Evolutionary conservation across 1,140 invertebrate species (phyloP), one percentile per base, ranked within the genome.

Genomic region (Rhyacophila brunnea): DNA sequence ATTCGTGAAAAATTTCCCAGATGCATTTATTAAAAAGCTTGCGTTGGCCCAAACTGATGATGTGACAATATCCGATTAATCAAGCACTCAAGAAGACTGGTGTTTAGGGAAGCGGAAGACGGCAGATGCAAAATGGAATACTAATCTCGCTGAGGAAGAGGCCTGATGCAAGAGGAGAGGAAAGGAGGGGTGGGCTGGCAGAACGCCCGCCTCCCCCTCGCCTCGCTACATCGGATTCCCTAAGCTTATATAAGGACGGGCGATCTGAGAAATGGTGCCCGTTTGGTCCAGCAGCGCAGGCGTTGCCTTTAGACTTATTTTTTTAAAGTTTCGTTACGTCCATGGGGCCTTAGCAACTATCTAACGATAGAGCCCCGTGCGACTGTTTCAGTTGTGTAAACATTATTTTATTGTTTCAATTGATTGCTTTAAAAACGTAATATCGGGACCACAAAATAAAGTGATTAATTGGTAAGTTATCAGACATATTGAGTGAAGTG

Each of bases 211-310:
- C 67, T 52, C 62, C 72, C 74, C 68, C 70, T 67, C 72, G 70
- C 66, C 72, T 67, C 73, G 73, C 68, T 28, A 28, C 23, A 28
- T 28, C 23, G 23, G 23, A 28, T 71, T 68, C 68, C 65, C 60
- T 62, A 68, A 68, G 71, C 68, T 74, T 78, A 79, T 78, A 78
- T 78, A 78, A 79, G 68, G 65, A 68, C 73, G 69, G 71, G 71
- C 68, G 68, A 62, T 64, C 65, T 58, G 64, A 63, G 64, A 61
- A 68, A 70, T 67, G 70, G 68, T 72, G 74, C 74, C 77, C 76
- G 74, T 76, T 73, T 75, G 70, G 73, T 74, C 71, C 69, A 72
- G 73, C 71, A 74, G 69, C 74, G 72, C 74, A 74, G 72, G 70
- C 73, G 73, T 76, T 76, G 72, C 67, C 70, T 68, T 45, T 57